Evolutionary conservation across 2,797 vertebrate genomes (phyloP).

Genomic region (Pangasius macronema): DNA sequence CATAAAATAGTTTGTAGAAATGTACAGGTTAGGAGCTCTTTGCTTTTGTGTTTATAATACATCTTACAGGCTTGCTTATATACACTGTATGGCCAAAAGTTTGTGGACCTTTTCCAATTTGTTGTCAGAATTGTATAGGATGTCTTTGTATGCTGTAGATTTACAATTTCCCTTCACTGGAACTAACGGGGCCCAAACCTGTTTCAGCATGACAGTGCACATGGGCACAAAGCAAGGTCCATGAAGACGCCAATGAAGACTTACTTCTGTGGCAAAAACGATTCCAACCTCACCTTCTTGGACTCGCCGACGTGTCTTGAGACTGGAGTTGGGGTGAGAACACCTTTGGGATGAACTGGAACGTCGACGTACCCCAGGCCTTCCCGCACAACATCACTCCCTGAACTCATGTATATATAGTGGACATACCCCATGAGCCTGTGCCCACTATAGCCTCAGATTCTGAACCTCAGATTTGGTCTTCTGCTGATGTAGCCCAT

Average conservation of each 20-base stretch:
- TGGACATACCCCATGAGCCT: neutral
- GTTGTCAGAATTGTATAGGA: slow-evolving; percentile 3
- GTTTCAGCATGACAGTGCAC: neutral
- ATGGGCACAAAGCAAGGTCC: neutral
- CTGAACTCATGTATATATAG: neutral
- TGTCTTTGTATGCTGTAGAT: neutral
- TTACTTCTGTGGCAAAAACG: too few relatives aligned
- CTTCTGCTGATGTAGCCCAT: neutral
- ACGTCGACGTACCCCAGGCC: neutral
- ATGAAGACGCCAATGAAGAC: neutral
- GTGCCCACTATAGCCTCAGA: neutral
- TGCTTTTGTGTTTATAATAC: neutral
- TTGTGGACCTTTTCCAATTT: neutral
- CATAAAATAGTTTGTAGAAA: slow-evolving; percentile 10
- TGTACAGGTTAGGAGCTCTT: neutral
- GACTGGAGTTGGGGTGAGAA: too few relatives aligned
- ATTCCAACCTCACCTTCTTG: too few relatives aligned
- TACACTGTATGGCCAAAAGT: neutral
- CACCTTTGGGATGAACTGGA: neutral
- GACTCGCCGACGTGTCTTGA: too few relatives aligned
- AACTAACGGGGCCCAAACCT: neutral
- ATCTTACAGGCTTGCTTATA: neutral
- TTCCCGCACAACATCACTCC: too few relatives aligned
- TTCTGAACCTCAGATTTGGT: neutral
- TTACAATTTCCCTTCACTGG: neutral